Evolutionary conservation across 2,888 invertebrate species (phyloP), one percentile per base, ranked within the genome.

Genomic region (Polietes domitor): DNA sequence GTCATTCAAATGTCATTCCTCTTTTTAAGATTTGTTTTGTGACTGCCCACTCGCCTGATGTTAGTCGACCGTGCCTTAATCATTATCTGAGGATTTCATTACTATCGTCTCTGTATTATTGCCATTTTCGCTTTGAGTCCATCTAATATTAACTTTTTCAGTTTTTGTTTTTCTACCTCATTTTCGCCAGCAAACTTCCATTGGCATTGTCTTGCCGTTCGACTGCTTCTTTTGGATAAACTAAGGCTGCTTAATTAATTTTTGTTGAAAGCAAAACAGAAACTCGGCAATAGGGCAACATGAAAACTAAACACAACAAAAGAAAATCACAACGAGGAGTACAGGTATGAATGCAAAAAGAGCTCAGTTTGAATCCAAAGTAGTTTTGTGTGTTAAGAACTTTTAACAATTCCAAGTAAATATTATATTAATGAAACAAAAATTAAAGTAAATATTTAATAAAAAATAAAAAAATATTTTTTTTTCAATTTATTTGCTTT

Each of bases 181-280:
- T 24, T 55, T 41, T 55, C 55, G 50, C 19, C 10, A 21, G 50
- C 2, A 17, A n/a, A 53, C 17, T 17, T 53, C 55, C 19, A 10
- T 21, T 26, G 15, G 3, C 15, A 41, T 65, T 65, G 15, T 28
- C n/a, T 63, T 21, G 5, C 32, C 17, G 15, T 63, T 63, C 9
- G 21, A n/a, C 41, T 58, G 10, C 26, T 47, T 47, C 26, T 26
- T 26, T 26, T 58, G 50, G n/a, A 15, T n/a, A 10, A 3, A 12
- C 37, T 10, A 65, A 65, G 32, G 65, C 10, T 28, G 65, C 37
- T 37, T 65, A 65, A 65, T 65, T 65, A 65, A 65, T 65, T 65
- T 65, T 41, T 65, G 10, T 37, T 65, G 37, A 41, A 17, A 65
- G 41, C 10, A 65, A 37, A 65, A 65, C 41, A 65, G 32, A 17